Conservation (phyloP, 2,888 invertebrate genomes). For the Metopia argyrocephala region DNA sequence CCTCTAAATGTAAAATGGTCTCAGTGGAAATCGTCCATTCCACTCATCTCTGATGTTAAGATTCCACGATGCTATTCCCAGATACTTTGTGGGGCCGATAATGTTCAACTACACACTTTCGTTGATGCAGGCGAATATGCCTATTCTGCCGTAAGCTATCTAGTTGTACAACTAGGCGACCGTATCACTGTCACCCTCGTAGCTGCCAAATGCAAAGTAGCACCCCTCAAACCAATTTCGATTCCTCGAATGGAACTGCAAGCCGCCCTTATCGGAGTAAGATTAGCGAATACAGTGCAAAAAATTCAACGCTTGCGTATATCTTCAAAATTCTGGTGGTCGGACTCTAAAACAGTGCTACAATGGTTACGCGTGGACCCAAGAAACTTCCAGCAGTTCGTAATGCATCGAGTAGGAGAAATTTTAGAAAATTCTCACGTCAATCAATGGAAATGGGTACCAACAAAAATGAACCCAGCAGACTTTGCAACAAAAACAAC, state of each 20-base stretch:
- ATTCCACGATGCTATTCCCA: too few species aligned
- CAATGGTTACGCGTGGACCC: slow-evolving; percentile 18
- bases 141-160: slow-evolving; percentile 44
- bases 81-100: too few species aligned
- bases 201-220: slow-evolving; percentile 12
- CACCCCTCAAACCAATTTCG: slow-evolving; percentile 4
- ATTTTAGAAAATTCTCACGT: too few species aligned
- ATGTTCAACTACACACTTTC: slow-evolving; percentile 56
- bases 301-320: not conserved
- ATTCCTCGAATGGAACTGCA: slow-evolving; percentile 19
- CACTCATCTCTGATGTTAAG: slow-evolving; percentile 36
- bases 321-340: slow-evolving; percentile 31
- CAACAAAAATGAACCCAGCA: not conserved
- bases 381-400: too few species aligned
- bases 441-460: too few species aligned
- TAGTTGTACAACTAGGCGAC: slow-evolving; percentile 4
- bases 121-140: slow-evolving; percentile 60
- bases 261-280: slow-evolving; percentile 1
- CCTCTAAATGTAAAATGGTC: slow-evolving; percentile 40
- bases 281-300: slow-evolving; percentile 22
- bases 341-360: slow-evolving; percentile 50
- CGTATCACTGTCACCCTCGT: not conserved
- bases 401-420: too few species aligned
- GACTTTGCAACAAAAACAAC: not conserved
- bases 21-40: slow-evolving; percentile 51